Base-by-base conservation (phyloP, 2,888 invertebrate species). In the Parasteatoda lunata region DNA sequence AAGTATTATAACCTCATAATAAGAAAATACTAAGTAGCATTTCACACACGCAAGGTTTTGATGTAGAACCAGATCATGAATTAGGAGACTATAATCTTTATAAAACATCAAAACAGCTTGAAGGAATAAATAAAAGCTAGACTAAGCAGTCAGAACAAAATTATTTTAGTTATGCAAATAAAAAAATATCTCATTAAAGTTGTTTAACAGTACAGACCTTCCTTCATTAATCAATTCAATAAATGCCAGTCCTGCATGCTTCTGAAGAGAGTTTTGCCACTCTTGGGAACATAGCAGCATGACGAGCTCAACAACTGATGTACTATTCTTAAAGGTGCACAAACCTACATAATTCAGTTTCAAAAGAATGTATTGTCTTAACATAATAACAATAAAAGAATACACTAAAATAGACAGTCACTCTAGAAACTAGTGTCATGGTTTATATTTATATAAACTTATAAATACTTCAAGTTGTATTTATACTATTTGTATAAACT, bases 151-250 rank as follows among this genome's bases (percentile, higher is more conserved):
- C 13, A 7, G 0, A 59, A 59, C 59, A 59, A 4, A 59, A 59
- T 59, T 13, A 13, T 59, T 13, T 13, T 13, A 54, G 11, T 13
- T 13, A 4, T 7, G 4, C 9, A 9, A 9, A 59, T 7, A 59
- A 13, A 13, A 59, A 59, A 59, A 59, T 59, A 13, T n/a, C 7
- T 5, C 0, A 11, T 59, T 54, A 54, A 54, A 54, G 54, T 8
- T 11, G 8, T 59, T 59, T 4, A 13, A 13, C 8, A 54, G 91
- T 91, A 92, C 93, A 92, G 90, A 93, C 94, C 94, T 94, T 80
- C 99, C 99, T 93, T 99, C 99, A 91, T 99, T 99, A 91, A 99
- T 99, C 71, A 99, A 94, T 92, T 99, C 99, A 90, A 99, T 99
- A 93, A 99, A 99, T 4, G 99, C 99, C 49, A 99, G 94, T 0